Evolutionary conservation across 2,888 invertebrate species (phyloP), one percentile per base, ranked within the genome.

Genomic region (Acronicta psi): DNA sequence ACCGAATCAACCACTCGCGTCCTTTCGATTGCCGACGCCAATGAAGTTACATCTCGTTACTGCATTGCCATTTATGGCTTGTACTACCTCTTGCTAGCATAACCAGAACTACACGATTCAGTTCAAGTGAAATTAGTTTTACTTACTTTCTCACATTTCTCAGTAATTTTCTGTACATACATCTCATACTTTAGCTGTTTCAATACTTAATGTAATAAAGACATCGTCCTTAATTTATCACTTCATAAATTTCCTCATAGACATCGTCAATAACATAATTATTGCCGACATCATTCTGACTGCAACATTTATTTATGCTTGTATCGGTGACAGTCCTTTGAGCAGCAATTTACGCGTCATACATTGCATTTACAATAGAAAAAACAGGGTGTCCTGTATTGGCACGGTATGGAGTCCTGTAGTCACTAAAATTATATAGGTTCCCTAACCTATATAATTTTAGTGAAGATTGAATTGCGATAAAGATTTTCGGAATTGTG

Each of bases 1-100:
- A 73, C 69, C 69, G 37, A 40, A 58, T 54, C 58, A 34, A 36
- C 49, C 25, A 52, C 8, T 34, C 3, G 31, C 10, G 51, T 62
- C 55, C 38, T 73, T 56, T 53, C 34, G 29, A 46, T 16, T 37
- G 41, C 43, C 31, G 20, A 61, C 59, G 51, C 63, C 55, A 55
- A 43, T 69, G 29, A 47, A 42, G 37, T 29, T 49, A 17, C 23
- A 25, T 29, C 31, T 52, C 52, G 20, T 59, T 59, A 34, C 23
- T 31, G 11, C 44, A 51, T 44, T 50, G 43, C 20, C 43, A 31
- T 60, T 53, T 43, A 41, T 42, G 38, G 14, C 23, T 10, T 16
- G 44, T 11, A 53, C 14, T 50, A 31, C 34, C 8, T 38, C 34
- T 36, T 40, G 46, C n/a, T 38, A 10, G 20, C n/a, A 20, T 36